phyloP scores from a whole-genome alignment of 2,113 vertebrate genomes.

The Pluvialis apricaria region DNA sequence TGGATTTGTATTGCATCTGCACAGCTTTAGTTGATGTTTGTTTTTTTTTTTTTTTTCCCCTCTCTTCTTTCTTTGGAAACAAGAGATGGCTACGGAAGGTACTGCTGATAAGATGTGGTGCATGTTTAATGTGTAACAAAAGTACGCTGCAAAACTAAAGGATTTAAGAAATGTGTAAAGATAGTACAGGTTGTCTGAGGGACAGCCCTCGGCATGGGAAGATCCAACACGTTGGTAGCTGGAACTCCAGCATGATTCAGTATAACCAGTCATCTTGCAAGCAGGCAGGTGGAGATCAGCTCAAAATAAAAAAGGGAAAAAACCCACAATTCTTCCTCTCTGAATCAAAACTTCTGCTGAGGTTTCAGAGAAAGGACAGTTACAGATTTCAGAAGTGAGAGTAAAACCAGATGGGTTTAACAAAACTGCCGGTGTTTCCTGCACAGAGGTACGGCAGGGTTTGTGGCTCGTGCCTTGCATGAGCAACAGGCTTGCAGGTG shows the following conservation, averaged over 20 bases:
- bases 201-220: neutral
- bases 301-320: neutral
- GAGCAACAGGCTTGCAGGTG: accelerated
- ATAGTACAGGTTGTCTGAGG: neutral
- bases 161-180: neutral
- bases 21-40: neutral
- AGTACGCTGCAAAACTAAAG: neutral
- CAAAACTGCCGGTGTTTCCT: accelerated
- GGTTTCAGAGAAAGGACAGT: neutral
- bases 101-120: neutral
- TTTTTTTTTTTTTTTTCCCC: neutral
- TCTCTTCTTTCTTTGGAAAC: neutral
- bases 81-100: neutral
- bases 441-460: neutral
- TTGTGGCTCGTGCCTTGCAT: accelerated
- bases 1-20: neutral
- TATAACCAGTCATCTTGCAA: neutral
- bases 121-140: neutral
- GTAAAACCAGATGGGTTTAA: accelerated
- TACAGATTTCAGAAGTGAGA: neutral
- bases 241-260: neutral
- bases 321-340: neutral
- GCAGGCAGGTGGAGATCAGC: neutral
- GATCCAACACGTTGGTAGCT: neutral
- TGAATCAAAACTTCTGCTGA: neutral